Evolutionary conservation across 2,797 vertebrate genomes (phyloP), one percentile per base, ranked within the genome.

Genomic region (Pseudomugil tenellus): DNA sequence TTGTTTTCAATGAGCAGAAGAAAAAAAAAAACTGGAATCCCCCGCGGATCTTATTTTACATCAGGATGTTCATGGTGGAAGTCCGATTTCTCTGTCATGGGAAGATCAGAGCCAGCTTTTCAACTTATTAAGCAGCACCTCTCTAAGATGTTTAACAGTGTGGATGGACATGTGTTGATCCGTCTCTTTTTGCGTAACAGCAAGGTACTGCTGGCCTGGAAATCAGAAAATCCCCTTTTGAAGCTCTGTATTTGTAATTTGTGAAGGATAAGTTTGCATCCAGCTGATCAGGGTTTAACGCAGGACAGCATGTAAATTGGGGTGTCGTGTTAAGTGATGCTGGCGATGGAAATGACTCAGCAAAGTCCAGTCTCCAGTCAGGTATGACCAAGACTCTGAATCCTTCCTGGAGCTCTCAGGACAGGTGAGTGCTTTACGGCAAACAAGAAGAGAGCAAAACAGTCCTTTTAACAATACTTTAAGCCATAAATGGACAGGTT

Each of bases 361-460:
- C 57, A 25, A 23, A 49, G 35, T 52, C 52, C 19, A 39, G 25
- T 32, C 29, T 34, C 54, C n/a, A 9, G 34, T 58, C 83, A 83
- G 86, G 74, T 68, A 91, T 92, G 90, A 89, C 77, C 67, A 86
- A 72, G 54, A 78, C 63, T 54, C 62, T 58, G 51, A 87, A 59
- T 59, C 74, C 77, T 39, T 78, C 81, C 72, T 72, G 79, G 85
- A 83, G 62, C 53, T 76, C 84, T 73, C 63, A 71, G 72, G 86
- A 91, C 79, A 87, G 88, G 91, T 92, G 80, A 88, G 89, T 82
- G 52, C 4, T 25, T 31, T 56, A 7, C n/a, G 7, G 51, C n/a
- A 63, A 55, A 56, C 14, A 5, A 11, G 10, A 43, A 17, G 16
- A 11, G 21, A 35, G 16, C 11, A 14, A 32, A 57, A 26, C 13